A percentile compares a stretch with the other conserved stretches of the same genome.
Evolutionary conservation across 2,888 invertebrate species (phyloP).

Genomic region (Rhamphomyia laevipes): DNA sequence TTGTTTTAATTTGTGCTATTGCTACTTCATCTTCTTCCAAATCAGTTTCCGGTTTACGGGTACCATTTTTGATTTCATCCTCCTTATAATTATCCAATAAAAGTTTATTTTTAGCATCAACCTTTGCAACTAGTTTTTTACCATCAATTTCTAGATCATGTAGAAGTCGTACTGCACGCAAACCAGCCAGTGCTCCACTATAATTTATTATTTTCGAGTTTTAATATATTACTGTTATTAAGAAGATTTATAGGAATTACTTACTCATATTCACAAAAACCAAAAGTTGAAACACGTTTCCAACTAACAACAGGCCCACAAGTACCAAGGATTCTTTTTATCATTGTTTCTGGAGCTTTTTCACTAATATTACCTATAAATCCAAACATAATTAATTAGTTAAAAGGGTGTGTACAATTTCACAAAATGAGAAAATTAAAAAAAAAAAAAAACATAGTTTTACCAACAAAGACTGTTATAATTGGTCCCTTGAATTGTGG

Average conservation of each 20-base stretch:
- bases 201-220: constrained; percentile 6
- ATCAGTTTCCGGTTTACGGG: constrained; percentile 44
- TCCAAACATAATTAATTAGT: constrained; percentile 10
- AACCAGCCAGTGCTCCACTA: constrained; percentile 80
- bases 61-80: constrained; percentile 48
- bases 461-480: constrained; percentile 94
- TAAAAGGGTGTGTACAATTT: neutral
- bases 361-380: constrained; percentile 74
- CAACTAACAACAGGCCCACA: constrained; percentile 93
- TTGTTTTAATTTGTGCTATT: constrained; percentile 25
- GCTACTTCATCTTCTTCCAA: constrained; percentile 52
- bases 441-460: constrained; percentile 10
- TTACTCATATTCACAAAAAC: constrained; percentile 90
- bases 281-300: constrained; percentile 96
- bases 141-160: constrained; percentile 89
- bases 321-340: constrained; percentile 79
- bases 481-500: constrained; percentile 59
- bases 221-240: neutral
- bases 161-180: constrained; percentile 83
- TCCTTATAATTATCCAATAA: constrained; percentile 89
- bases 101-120: constrained; percentile 94
- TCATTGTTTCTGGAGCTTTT: constrained; percentile 88
- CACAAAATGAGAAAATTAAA: neutral
- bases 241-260: constrained; percentile 7
- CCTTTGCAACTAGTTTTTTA: constrained; percentile 88